A percentile compares a stretch with the other conserved stretches of the same genome.
Conservation (phyloP, 2,888 invertebrate species). For the Limenitis camilla region DNA sequence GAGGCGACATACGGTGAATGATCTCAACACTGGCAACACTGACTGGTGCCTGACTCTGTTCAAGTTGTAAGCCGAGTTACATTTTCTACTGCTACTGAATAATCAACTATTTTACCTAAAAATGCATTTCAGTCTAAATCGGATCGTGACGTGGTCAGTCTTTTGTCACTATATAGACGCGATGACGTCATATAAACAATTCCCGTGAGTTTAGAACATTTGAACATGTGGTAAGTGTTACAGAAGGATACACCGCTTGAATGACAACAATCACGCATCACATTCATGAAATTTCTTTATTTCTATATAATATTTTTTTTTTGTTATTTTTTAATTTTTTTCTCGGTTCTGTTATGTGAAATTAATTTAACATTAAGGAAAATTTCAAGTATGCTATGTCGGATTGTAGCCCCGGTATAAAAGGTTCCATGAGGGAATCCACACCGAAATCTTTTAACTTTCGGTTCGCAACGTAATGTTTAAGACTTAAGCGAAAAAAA, state of each 20-base stretch:
- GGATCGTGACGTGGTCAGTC: conserved; percentile 46
- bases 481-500: conserved; percentile 65
- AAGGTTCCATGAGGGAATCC: conserved; percentile 45
- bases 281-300: conserved; percentile 70
- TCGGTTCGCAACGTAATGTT: conserved; percentile 49
- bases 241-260: conserved; percentile 36
- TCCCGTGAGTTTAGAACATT: conserved; percentile 27
- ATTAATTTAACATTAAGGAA: conserved; percentile 74
- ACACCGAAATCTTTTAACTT: conserved; percentile 47
- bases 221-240: conserved; percentile 66
- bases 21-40: neutral
- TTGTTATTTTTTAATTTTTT: conserved; percentile 54
- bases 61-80: too few species aligned
- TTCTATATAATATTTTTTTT: conserved; percentile 67
- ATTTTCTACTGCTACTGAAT: conserved; percentile 15
- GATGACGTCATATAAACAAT: conserved; percentile 19
- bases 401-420: conserved; percentile 48
- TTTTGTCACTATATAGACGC: conserved; percentile 44
- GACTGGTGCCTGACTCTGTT: too few species aligned
- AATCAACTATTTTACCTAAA: conserved; percentile 50
- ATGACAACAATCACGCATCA: conserved; percentile 67
- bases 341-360: conserved; percentile 37
- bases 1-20: neutral
- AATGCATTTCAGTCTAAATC: conserved; percentile 54
- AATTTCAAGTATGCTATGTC: conserved; percentile 66